phyloP scores from a whole-genome alignment of 2,888 invertebrate genomes.

The Pseudococcus viburni region DNA sequence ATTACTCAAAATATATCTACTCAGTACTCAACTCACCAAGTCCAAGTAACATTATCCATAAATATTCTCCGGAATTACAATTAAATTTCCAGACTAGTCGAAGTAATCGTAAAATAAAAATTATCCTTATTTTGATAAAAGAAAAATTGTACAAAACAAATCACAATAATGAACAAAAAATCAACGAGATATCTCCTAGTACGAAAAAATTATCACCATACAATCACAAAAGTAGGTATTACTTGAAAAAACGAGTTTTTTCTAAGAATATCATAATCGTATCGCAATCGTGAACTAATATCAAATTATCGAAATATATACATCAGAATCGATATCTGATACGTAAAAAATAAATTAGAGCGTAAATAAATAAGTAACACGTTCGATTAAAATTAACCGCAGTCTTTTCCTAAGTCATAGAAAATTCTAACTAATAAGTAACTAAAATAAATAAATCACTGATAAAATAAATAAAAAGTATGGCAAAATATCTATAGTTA shows the following conservation, averaged over 20 bases:
- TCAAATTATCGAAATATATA: neutral
- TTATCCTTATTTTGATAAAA: too few species aligned
- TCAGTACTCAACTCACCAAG: neutral
- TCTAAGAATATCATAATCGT: neutral
- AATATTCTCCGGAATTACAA: neutral
- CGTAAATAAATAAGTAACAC: neutral
- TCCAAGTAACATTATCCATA: neutral
- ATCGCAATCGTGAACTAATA: neutral
- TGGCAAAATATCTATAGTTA: neutral
- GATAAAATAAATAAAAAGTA: neutral
- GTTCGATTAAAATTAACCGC: neutral
- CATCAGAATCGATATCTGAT: neutral
- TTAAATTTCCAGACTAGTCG: neutral
- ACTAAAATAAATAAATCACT: neutral
- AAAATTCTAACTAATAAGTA: neutral
- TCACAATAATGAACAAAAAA: constrained; percentile 32
- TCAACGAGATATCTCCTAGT: neutral
- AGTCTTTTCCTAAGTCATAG: neutral
- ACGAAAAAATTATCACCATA: constrained; percentile 25
- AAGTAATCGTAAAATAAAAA: too few species aligned
- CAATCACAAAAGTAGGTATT: constrained; percentile 27
- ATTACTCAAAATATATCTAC: neutral
- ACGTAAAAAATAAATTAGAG: neutral
- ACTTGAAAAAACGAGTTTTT: neutral
- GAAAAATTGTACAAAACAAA: neutral